phyloP scores from a whole-genome alignment of 2,888 invertebrate genomes.

The Stomorhina lunata region DNA sequence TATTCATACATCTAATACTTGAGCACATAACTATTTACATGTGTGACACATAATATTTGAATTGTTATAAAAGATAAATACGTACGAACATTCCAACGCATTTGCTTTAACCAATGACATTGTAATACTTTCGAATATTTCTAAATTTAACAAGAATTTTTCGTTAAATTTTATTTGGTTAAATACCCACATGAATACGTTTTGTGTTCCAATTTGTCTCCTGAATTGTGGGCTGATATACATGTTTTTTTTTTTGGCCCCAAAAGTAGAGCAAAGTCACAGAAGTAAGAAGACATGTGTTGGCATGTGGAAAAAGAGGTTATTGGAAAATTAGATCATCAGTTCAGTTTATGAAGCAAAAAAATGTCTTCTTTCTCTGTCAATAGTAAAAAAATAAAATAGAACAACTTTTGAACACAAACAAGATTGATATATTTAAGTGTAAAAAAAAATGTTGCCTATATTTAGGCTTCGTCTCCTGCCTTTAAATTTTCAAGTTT shows the following conservation, averaged over 20 bases:
- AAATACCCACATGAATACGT: not conserved
- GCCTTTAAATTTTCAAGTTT: too few relatives aligned
- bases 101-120: constrained; percentile 32
- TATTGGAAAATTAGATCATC: not conserved
- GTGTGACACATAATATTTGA: not conserved
- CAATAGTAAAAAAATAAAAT: too few relatives aligned
- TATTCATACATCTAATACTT: not conserved
- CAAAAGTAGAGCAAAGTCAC: too few relatives aligned
- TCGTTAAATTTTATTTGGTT: not conserved
- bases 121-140: not conserved
- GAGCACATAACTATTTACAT: too few relatives aligned
- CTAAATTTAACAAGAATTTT: not conserved
- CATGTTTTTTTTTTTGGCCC: too few relatives aligned
- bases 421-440: too few relatives aligned
- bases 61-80: not conserved
- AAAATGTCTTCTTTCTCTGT: too few relatives aligned
- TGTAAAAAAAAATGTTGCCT: not conserved
- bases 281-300: not conserved
- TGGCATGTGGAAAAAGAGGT: not conserved
- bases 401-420: too few relatives aligned
- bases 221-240: too few relatives aligned
- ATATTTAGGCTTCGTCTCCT: not conserved
- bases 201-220: not conserved
- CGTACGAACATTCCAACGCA: not conserved
- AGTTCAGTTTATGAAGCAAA: not conserved